Base-by-base conservation (phyloP, 2,113 vertebrate genomes). In the Xenopus laevis region DNA sequence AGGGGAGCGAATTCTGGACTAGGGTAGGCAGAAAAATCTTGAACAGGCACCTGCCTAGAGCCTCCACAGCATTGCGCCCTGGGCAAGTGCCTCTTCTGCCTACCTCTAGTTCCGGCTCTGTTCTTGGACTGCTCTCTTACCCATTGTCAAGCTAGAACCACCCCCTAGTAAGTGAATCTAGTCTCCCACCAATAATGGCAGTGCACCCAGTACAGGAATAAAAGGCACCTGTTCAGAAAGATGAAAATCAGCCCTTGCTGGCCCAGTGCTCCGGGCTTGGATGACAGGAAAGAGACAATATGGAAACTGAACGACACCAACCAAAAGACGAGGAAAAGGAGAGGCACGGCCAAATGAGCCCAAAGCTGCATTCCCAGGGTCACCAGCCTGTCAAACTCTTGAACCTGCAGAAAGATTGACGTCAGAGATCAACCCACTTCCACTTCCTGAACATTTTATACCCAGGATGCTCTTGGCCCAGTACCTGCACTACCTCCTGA, bases 261-360 rank as follows among this genome's bases (percentile, higher is more conserved):
- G 17, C 78, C 72, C 1, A 82, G 33, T 0, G 87, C 79, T 62
- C 78, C 68, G 65, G 57, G 76, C 61, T 79, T 72, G 5, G 87
- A 85, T 68, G 86, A 75, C 53, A 77, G 63, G 68, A 88, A 81
- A 3, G 87, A 83, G 71, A 67, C 83, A 66, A 95, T 84, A 53
- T 92, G 92, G 23, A 93, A 87, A 12, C 82, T 68, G 77, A 94
- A 95, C 27, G 93, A 84, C 40, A 91, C 87, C 44, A 92, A 84
- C 94, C 94, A 95, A 86, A 95, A 95, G 72, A 91, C 82, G 3
- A 87, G 91, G 86, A 95, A 94, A 74, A 95, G 86, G 8, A 87
- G 81, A 0, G 94, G 93, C 45, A 95, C 77, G 1, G 91, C 89
- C 84, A 93, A 90, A 80, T 86, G 87, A 77, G 89, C 89, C 94